A percentile compares a stretch with the other conserved stretches of the same genome.
Conservation (phyloP, 2,797 vertebrate species). For the Xiphophorus birchmanni region DNA sequence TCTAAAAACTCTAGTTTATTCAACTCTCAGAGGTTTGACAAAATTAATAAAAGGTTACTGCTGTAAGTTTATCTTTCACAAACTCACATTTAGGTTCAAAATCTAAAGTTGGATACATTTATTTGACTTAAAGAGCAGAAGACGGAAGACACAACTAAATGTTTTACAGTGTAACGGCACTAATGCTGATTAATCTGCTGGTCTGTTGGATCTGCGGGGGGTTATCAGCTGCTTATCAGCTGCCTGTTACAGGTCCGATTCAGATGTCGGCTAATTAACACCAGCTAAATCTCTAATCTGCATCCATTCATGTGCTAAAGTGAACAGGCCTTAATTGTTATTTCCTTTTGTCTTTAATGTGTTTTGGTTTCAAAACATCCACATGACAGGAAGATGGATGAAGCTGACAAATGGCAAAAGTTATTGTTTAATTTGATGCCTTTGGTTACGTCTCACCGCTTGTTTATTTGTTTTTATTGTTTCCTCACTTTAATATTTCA, state of each 20-base stretch:
- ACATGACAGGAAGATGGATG: conserved; percentile 40
- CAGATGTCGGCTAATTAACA: conserved; percentile 86
- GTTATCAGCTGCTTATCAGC: conserved; percentile 79
- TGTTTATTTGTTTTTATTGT: not conserved
- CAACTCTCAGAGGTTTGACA: too few species aligned
- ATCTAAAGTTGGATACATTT: too few species aligned
- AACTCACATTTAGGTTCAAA: too few species aligned
- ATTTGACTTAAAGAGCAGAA: too few species aligned
- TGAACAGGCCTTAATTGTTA: conserved; percentile 82
- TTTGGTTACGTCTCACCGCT: not conserved
- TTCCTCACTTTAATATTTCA: not conserved
- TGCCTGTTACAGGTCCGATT: conserved; percentile 87
- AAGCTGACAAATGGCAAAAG: conserved; percentile 19
- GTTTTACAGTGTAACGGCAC: not conserved
- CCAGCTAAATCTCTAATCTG: conserved; percentile 79
- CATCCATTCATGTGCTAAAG: conserved; percentile 86
- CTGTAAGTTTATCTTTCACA: too few species aligned
- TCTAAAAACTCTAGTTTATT: too few species aligned
- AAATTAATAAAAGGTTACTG: too few species aligned
- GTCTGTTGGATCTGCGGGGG: conserved; percentile 69
- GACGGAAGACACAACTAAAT: too few species aligned
- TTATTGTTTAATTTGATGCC: not conserved
- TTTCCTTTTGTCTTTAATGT: conserved; percentile 84
- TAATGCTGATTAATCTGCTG: conserved; percentile 8
- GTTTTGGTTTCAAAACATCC: conserved; percentile 77